Percentiles rank a stretch among this genome's conserved stretches.
Conservation (phyloP, 1,140 invertebrate genomes). For the Drosophila novamexicana region DNA sequence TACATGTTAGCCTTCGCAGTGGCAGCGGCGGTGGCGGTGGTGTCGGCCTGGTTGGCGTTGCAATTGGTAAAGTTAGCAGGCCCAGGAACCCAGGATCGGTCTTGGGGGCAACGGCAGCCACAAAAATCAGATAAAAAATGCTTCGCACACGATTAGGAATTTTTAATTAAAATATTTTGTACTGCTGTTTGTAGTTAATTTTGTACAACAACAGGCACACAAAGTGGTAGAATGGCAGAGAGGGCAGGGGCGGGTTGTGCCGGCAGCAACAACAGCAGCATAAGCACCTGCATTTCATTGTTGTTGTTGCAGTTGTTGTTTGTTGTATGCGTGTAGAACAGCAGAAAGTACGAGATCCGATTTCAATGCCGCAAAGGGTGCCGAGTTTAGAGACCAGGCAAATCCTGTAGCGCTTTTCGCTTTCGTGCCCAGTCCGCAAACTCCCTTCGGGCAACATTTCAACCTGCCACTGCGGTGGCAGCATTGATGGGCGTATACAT, state of each 20-base stretch:
- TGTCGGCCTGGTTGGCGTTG: slow-evolving; percentile 15
- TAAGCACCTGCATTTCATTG: slow-evolving; percentile 73
- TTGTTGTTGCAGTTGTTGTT: slow-evolving; percentile 54
- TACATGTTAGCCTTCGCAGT: no score
- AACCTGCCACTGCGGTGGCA: slow-evolving; percentile 81
- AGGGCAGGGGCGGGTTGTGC: slow-evolving; percentile 4
- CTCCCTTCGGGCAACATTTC: slow-evolving; percentile 72
- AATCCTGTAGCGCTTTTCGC: slow-evolving; percentile 70
- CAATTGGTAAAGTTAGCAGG: slow-evolving; percentile 20
- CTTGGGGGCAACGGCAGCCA: slow-evolving; percentile 26
- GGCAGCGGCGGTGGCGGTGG: slow-evolving; percentile 10
- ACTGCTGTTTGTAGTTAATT: slow-evolving; percentile 83
- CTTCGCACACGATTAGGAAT: slow-evolving; percentile 84
- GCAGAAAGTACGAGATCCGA: slow-evolving; percentile 81
- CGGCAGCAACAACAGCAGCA: slow-evolving; percentile 33
- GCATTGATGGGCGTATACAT: slow-evolving; percentile 82
- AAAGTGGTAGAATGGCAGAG: slow-evolving; percentile 48
- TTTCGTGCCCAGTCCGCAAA: slow-evolving; percentile 68
- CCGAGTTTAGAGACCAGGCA: slow-evolving; percentile 28
- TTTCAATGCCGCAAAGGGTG: slow-evolving; percentile 74
- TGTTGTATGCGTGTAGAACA: slow-evolving; percentile 82
- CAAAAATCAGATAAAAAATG: slow-evolving; percentile 84
- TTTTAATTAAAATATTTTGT: slow-evolving; percentile 85
- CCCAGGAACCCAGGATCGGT: neutral
- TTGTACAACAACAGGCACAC: slow-evolving; percentile 75